These are phyloP conservation scores for Pristionchus maxplancki DNA, from an alignment of 2,888 invertebrate species.

Conservation along the genomic window DNA sequence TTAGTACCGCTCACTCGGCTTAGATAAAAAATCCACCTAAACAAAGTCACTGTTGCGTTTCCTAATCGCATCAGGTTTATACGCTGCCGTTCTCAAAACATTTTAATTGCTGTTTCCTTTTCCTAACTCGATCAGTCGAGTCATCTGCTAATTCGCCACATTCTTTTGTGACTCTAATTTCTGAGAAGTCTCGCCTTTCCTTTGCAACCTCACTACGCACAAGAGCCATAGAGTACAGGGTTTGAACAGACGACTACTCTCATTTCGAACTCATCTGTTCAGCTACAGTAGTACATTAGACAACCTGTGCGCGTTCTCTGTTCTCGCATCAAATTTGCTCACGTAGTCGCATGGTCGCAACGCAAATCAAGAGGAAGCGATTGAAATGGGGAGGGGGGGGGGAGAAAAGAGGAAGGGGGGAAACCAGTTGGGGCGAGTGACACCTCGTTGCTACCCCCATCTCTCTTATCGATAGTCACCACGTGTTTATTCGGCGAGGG, in stretches of 20 bases:
- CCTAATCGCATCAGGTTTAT: neutral
- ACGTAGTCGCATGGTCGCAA: constrained; percentile 34
- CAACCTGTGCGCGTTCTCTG: neutral
- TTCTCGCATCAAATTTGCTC: neutral
- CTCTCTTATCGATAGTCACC: constrained; percentile 16
- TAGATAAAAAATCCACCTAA: neutral
- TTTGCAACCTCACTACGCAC: too few relatives aligned
- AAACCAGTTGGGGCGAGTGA: constrained; percentile 2
- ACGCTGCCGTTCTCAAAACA: neutral
- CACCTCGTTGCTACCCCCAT: neutral
- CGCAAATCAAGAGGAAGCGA: neutral
- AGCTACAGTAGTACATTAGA: neutral
- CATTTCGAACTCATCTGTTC: too few relatives aligned
- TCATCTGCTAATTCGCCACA: too few relatives aligned
- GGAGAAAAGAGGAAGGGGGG: neutral
- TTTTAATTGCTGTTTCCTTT: neutral
- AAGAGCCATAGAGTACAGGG: too few relatives aligned
- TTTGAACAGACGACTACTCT: too few relatives aligned
- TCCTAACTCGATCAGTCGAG: neutral
- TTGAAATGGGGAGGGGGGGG: neutral
- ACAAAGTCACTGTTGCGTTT: neutral
- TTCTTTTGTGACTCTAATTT: too few relatives aligned
- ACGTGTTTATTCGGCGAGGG: constrained; percentile 8
- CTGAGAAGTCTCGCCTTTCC: too few relatives aligned
- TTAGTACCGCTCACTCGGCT: neutral